phyloP scores from a whole-genome alignment of 2,113 vertebrate genomes.

The Leptodactylus fuscus region DNA sequence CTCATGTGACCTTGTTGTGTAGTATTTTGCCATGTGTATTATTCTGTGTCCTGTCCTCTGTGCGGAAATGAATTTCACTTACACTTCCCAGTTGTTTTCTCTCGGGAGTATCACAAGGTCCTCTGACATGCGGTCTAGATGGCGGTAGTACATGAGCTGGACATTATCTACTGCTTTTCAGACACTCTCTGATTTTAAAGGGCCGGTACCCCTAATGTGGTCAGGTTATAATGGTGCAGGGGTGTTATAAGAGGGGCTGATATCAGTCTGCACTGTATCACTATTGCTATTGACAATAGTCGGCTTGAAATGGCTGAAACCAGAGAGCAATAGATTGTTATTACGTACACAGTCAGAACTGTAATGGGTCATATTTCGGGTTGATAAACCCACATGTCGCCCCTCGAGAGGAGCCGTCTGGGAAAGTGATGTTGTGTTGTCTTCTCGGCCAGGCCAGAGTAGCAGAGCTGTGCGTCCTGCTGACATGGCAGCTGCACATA shows the following conservation, averaged over 20 bases:
- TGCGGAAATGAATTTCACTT: too few relatives aligned
- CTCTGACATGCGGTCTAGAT: too few relatives aligned
- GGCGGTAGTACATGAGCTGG: neutral
- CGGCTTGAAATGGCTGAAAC: neutral
- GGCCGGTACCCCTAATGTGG: neutral
- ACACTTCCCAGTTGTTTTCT: neutral
- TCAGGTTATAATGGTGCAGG: too few relatives aligned
- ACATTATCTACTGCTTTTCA: neutral
- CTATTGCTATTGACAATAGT: too few relatives aligned
- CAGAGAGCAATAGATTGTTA: neutral
- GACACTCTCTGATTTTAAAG: neutral
- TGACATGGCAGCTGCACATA: slow-evolving; percentile 10
- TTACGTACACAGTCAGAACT: neutral
- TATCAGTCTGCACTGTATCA: too few relatives aligned
- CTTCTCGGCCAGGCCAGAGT: neutral
- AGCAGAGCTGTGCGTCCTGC: neutral
- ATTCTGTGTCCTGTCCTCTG: too few relatives aligned
- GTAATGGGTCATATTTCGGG: too few relatives aligned
- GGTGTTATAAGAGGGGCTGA: too few relatives aligned
- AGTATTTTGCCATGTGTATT: too few relatives aligned
- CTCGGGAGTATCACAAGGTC: too few relatives aligned
- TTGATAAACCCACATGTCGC: neutral
- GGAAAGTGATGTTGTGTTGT: neutral
- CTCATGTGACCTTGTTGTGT: too few relatives aligned
- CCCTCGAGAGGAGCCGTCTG: neutral